Evolutionary conservation across 2,113 vertebrate genomes (phyloP), one percentile per base, ranked within the genome.

Genomic region (Notarius lentiginosus): DNA sequence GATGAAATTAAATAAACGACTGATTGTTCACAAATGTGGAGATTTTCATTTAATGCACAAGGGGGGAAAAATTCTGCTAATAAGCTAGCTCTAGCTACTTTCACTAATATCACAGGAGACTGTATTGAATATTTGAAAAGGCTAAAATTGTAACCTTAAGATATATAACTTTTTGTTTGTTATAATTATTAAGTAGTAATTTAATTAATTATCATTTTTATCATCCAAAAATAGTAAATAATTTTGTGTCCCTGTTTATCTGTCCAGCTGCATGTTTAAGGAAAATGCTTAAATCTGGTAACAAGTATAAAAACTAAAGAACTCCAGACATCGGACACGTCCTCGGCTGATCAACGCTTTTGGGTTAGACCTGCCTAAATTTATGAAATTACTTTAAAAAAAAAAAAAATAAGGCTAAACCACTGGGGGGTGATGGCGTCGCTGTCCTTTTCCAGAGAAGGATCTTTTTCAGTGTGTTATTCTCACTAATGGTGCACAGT

Each of bases 401-500:
- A 93, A 90, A 92, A 34, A 41, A 18, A 76, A 51, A 47, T n/a
- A n/a, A 3, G n/a, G 2, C 12, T 11, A n/a, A 77, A 76, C 10
- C 47, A 11, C 51, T 1, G 11, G 91, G 90, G 91, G 91, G 89
- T 92, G 56, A 84, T 88, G 56, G 41, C 84, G 34, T 89, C 91
- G 86, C 85, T 91, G 92, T 94, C 91, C 68, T 91, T 58, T 72
- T 68, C 30, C 41, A 11, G 90, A 92, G 86, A 90, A 91, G 92
- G 89, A 92, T 88, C 88, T 92, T 91, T 92, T 24, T 51, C 90
- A 91, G 90, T 88, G 89, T 91, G 90, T 92, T 87, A 92, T 91
- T 77, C 87, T 90, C 91, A 92, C 92, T 93, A 93, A 91, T 70
- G 92, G 92, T 94, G 93, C 94, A 94, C 94, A 94, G 92, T 94